These are phyloP conservation scores for Spodoptera picta DNA, from an alignment of 2,888 invertebrate species.

Conservation along the genomic window DNA sequence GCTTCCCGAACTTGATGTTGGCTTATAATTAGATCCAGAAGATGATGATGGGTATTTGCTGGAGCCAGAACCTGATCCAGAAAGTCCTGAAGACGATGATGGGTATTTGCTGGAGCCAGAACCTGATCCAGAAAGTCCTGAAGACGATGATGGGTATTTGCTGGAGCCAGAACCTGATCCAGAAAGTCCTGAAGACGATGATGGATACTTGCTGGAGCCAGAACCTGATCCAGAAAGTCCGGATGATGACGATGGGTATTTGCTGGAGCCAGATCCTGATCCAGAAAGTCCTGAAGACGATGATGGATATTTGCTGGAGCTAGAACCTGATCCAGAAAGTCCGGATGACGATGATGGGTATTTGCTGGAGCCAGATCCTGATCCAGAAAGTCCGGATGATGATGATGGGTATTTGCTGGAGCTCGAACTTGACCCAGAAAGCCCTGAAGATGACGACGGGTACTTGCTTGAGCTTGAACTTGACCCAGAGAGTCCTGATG, in stretches of 20 bases:
- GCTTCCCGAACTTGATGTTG: slow-evolving; percentile 7
- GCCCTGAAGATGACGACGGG: slow-evolving; percentile 17
- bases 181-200: slow-evolving; percentile 23
- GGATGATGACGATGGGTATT: slow-evolving; percentile 2
- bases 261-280: not conserved
- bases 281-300: slow-evolving; percentile 21
- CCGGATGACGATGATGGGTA: slow-evolving; percentile 26
- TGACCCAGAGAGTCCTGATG: slow-evolving; percentile 1
- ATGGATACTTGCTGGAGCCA: slow-evolving; percentile 15
- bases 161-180: slow-evolving; percentile 1
- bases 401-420: slow-evolving; percentile 14
- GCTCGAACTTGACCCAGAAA: slow-evolving; percentile 15
- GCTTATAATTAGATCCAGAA: slow-evolving; percentile 2
- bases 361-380: slow-evolving; percentile 2
- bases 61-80: slow-evolving; percentile 3
- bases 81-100: slow-evolving; percentile 23
- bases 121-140: slow-evolving; percentile 7
- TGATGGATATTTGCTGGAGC: slow-evolving; percentile 6
- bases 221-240: slow-evolving; percentile 8
- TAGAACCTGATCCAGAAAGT: not conserved
- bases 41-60: no score
- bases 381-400: slow-evolving; percentile 16
- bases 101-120: slow-evolving; percentile 14
- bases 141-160: slow-evolving; percentile 3
- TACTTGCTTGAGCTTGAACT: slow-evolving; percentile 6